Evolutionary conservation across 2,113 vertebrate genomes (phyloP), one percentile per base, ranked within the genome.

Genomic region (Boleophthalmus pectinirostris): DNA sequence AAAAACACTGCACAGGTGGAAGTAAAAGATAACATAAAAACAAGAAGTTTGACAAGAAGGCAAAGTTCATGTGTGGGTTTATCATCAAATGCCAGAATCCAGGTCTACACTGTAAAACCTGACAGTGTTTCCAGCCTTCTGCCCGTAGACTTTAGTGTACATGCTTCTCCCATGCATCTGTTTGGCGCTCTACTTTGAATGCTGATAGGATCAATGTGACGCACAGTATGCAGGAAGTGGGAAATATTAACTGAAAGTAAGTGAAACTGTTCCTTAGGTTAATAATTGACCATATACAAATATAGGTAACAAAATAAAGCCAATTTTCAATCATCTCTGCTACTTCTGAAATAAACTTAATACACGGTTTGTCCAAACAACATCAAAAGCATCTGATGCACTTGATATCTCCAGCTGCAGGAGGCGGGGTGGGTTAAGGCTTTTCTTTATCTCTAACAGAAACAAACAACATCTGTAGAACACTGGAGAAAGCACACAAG

Each of bases 331-430:
- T 29, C 4, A 29, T 29, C 38, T 9, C 38, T 43, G 38, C 38
- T 43, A 43, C 1, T 6, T 43, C 8, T 43, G 9, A 43, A 43
- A 43, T 43, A 43, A 43, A 43, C 38, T 43, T 43, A 43, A 11
- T 6, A 10, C 38, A 54, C 21, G n/a, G 20, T 54, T 54, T 9
- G 7, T 10, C 20, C 51, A n/a, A 54, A 21, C 47, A 51, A 20
- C 47, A 51, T 54, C 51, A 64, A 9, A n/a, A 18, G 16, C 61
- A 38, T 43, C 61, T n/a, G 20, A 43, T 38, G 35, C 33, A 38
- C 29, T 12, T 18, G 25, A 61, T 64, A 64, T 64, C 61, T 64
- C 18, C 18, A 61, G 58, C 58, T 61, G 25, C 58, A 61, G 58
- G 25, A 33, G 25, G 25, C 15, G 25, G 58, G 58, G 51, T 5